Percentiles rank a stretch among this genome's conserved stretches.
phyloP scores from a whole-genome alignment of 2,888 invertebrate species.

The Polydrusus pterygomalis region DNA sequence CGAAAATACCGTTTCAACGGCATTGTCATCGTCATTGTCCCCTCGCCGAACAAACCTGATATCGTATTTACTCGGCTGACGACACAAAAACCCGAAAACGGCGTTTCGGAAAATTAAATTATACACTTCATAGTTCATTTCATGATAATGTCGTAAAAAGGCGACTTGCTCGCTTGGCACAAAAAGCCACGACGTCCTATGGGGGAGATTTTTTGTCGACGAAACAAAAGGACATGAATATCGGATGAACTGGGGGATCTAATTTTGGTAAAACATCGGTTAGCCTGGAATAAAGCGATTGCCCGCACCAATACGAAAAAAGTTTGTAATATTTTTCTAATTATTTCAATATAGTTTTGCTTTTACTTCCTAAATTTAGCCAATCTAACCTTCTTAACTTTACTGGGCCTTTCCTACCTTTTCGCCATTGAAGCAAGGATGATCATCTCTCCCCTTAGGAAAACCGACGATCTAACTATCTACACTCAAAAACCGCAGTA shows the following conservation, averaged over 20 bases:
- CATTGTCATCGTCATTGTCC: conserved; percentile 14
- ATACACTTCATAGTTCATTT: conserved; percentile 46
- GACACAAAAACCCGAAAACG: conserved; percentile 20
- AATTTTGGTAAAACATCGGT: conserved; percentile 49
- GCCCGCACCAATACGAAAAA: conserved; percentile 19
- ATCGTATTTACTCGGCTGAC: conserved; percentile 24
- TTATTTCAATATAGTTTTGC: no score
- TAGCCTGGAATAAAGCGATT: background rate
- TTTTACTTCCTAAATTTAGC: no score
- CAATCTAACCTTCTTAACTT: no score
- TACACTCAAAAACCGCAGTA: no score
- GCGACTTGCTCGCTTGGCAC: conserved; percentile 30
- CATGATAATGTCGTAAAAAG: conserved; percentile 40
- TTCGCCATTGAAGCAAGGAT: no score
- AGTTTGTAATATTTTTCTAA: background rate
- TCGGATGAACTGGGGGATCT: conserved; percentile 50
- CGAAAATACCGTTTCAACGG: conserved; percentile 10
- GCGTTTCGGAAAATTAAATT: conserved; percentile 42
- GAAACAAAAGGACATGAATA: conserved; percentile 54
- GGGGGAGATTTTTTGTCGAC: conserved; percentile 40
- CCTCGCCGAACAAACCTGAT: background rate
- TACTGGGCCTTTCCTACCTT: no score
- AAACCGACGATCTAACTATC: no score
- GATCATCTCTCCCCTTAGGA: no score
- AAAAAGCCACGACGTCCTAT: conserved; percentile 33